These are phyloP conservation scores for Sinella curviseta DNA, from an alignment of 1,140 invertebrate genomes.

Conservation along the genomic window DNA sequence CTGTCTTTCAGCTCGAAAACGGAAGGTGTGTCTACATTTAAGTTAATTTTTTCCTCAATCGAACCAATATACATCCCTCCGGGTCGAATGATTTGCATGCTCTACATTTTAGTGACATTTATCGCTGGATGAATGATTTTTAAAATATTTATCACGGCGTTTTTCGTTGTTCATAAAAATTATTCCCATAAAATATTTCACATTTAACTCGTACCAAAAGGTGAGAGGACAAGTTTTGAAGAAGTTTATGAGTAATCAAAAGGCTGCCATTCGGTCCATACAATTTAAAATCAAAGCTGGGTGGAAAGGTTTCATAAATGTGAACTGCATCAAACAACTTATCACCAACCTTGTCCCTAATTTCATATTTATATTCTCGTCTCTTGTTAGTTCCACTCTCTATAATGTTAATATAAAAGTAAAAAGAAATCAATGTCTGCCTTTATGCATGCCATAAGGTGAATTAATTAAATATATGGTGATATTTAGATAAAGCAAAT, in stretches of 20 bases:
- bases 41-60: background rate
- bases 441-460: background rate
- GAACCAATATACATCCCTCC: background rate
- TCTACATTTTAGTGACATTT: background rate
- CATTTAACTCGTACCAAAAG: background rate
- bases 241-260: background rate
- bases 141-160: background rate
- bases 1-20: slow-evolving; percentile 6
- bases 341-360: background rate
- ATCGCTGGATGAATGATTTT: background rate
- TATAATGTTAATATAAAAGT: background rate
- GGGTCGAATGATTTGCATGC: background rate
- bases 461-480: too few relatives aligned
- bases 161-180: too few relatives aligned
- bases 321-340: background rate
- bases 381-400: background rate
- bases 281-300: background rate
- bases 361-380: background rate
- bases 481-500: too few relatives aligned
- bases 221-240: background rate
- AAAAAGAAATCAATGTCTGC: too few relatives aligned
- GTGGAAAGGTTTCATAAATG: background rate
- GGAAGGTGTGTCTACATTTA: background rate
- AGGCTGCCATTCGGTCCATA: background rate
- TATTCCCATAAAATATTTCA: too few relatives aligned